These are phyloP conservation scores for Typhlichthys eigenmanni DNA, from an alignment of 2,797 vertebrate genomes.

Conservation along the genomic window DNA sequence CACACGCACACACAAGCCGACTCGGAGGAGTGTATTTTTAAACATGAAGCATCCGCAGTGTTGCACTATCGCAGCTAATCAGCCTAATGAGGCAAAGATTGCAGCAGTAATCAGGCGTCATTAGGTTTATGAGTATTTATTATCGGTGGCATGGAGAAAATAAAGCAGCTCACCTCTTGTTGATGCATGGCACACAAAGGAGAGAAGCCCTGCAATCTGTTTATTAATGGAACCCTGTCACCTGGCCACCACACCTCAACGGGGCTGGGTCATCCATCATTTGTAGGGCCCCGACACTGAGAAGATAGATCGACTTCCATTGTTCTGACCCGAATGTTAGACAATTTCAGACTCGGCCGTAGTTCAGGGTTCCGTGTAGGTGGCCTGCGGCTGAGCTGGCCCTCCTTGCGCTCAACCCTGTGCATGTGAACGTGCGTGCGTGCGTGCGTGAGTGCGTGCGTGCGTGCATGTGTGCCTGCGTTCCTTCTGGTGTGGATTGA, in stretches of 20 bases:
- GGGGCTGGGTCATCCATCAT: slow-evolving; percentile 76
- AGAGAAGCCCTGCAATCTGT: slow-evolving; percentile 75
- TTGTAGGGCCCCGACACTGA: slow-evolving; percentile 50
- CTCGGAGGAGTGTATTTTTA: slow-evolving; percentile 75
- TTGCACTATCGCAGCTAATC: slow-evolving; percentile 81
- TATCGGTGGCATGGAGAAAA: slow-evolving; percentile 79
- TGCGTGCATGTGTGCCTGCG: slow-evolving; percentile 16
- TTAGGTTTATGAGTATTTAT: slow-evolving; percentile 89
- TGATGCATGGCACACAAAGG: slow-evolving; percentile 72
- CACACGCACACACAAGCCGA: slow-evolving; percentile 36
- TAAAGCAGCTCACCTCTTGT: slow-evolving; percentile 78
- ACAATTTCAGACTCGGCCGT: slow-evolving; percentile 62
- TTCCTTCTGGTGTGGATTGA: neutral
- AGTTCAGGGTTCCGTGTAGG: slow-evolving; percentile 72
- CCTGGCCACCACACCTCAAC: slow-evolving; percentile 73
- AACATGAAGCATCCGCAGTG: slow-evolving; percentile 70
- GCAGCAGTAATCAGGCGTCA: slow-evolving; percentile 85
- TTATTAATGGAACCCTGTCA: slow-evolving; percentile 80
- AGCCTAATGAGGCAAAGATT: slow-evolving; percentile 87
- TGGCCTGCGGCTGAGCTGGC: slow-evolving; percentile 54
- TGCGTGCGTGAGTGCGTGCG: slow-evolving; percentile 34
- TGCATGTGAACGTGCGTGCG: slow-evolving; percentile 15
- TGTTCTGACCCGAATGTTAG: slow-evolving; percentile 74
- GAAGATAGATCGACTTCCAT: slow-evolving; percentile 75
- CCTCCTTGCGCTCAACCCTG: slow-evolving; percentile 39